Evolutionary conservation across 2,888 invertebrate genomes (phyloP).

Genomic region (Microctonus brassicae): DNA sequence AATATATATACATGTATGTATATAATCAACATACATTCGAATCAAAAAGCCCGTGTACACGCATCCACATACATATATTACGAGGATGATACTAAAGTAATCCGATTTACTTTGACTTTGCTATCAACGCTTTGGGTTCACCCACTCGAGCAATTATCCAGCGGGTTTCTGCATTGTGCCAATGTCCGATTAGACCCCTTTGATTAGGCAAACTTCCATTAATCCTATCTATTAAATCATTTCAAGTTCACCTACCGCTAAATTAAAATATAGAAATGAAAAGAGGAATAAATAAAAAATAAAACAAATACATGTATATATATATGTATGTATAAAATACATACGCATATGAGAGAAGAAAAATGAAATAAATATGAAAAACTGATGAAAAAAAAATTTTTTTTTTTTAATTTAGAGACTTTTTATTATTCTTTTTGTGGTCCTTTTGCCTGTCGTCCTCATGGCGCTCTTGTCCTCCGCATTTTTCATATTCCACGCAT

Average conservation of each 20-base stretch:
- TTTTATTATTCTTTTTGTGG: conserved; percentile 3
- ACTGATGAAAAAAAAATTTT: background rate
- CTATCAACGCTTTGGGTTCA: conserved; percentile 65
- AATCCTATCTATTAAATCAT: conserved; percentile 26
- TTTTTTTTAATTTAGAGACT: conserved; percentile 1
- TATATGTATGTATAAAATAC: too few relatives aligned
- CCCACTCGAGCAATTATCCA: conserved; percentile 66
- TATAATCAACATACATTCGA: conserved; percentile 20
- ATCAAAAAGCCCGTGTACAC: conserved; percentile 32
- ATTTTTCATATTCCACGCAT: conserved; percentile 32
- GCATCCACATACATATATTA: conserved; percentile 62
- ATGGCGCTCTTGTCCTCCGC: conserved; percentile 24
- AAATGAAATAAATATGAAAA: background rate
- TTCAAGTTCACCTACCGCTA: background rate
- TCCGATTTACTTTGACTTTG: conserved; percentile 69
- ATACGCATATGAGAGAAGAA: too few relatives aligned
- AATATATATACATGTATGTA: background rate
- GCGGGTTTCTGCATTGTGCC: conserved; percentile 38
- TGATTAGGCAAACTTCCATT: conserved; percentile 51
- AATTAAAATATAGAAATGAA: background rate
- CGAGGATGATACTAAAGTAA: conserved; percentile 69
- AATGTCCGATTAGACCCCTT: conserved; percentile 46
- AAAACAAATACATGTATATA: background rate
- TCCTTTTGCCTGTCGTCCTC: conserved; percentile 33
- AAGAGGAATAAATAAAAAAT: background rate